phyloP scores from a whole-genome alignment of 2,888 invertebrate species.

The Callimorpha dominula region DNA sequence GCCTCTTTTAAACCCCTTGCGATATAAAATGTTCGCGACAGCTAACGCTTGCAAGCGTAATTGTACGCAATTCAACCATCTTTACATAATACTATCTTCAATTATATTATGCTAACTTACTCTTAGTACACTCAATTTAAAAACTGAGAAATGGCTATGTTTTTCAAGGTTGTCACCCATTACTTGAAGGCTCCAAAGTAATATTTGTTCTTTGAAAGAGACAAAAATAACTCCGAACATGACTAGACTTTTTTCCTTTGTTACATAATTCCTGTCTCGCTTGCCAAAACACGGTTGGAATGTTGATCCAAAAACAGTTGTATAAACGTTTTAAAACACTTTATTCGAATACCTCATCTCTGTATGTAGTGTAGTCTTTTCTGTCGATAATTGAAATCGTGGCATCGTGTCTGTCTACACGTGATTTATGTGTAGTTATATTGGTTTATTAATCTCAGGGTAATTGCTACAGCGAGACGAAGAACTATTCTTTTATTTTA shows the following conservation, averaged over 20 bases:
- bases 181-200: conserved; percentile 14
- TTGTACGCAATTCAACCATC: conserved; percentile 36
- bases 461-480: neutral
- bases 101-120: conserved; percentile 45
- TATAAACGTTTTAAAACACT: neutral
- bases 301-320: conserved; percentile 25
- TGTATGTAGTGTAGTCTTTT: conserved; percentile 22
- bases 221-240: conserved; percentile 8
- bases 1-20: conserved; percentile 19
- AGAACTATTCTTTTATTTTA: neutral
- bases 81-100: conserved; percentile 39
- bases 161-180: conserved; percentile 12
- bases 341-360: too few species aligned
- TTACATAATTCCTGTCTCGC: conserved; percentile 21
- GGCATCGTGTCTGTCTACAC: conserved; percentile 1
- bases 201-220: conserved; percentile 30
- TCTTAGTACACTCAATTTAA: conserved; percentile 21
- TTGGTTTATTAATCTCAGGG: conserved; percentile 13
- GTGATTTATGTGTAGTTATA: conserved; percentile 10
- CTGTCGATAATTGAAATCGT: neutral
- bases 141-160: conserved; percentile 20
- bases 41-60: conserved; percentile 41
- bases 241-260: conserved; percentile 25
- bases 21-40: conserved; percentile 41
- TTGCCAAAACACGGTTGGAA: conserved; percentile 25